Evolutionary conservation across 35 echinoderm and acorn worm species (phyloP).

Genomic region (Nesometra sesokonis): DNA sequence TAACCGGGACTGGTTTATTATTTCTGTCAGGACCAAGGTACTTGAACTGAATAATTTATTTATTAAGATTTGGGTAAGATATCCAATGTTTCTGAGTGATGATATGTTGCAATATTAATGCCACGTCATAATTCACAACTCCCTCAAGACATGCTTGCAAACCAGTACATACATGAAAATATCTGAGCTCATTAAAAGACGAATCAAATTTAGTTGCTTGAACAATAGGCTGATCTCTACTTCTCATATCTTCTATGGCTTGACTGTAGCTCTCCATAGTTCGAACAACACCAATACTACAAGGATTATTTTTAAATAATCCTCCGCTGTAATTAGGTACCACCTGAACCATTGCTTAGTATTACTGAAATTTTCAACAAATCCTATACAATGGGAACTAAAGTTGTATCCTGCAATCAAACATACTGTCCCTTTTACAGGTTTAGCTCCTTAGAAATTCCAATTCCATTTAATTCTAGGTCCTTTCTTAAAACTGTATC

Average conservation of each 20-base stretch:
- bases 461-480: slow-evolving; percentile 34
- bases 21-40: slow-evolving; percentile 7
- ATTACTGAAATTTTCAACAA: slow-evolving; percentile 21
- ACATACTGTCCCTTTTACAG: slow-evolving; percentile 8
- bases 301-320: no score
- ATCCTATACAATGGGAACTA: slow-evolving; percentile 36
- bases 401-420: slow-evolving; percentile 35
- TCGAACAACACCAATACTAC: no score
- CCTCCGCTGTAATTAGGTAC: no score
- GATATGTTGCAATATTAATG: slow-evolving; percentile 4
- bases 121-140: slow-evolving; percentile 23
- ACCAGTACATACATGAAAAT: slow-evolving; percentile 18
- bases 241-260: no score
- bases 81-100: slow-evolving; percentile 19
- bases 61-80: slow-evolving; percentile 7
- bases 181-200: slow-evolving; percentile 9
- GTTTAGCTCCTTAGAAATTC: not conserved
- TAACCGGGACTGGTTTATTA: slow-evolving; percentile 3
- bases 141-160: slow-evolving; percentile 20
- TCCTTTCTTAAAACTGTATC: slow-evolving; percentile 20
- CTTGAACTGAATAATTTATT: slow-evolving; percentile 11
- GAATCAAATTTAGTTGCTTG: slow-evolving; percentile 12
- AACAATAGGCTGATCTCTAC: no score
- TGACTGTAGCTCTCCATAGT: no score
- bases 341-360: not conserved